Conservation (phyloP, 2,113 vertebrate species). For the Chionis minor region DNA sequence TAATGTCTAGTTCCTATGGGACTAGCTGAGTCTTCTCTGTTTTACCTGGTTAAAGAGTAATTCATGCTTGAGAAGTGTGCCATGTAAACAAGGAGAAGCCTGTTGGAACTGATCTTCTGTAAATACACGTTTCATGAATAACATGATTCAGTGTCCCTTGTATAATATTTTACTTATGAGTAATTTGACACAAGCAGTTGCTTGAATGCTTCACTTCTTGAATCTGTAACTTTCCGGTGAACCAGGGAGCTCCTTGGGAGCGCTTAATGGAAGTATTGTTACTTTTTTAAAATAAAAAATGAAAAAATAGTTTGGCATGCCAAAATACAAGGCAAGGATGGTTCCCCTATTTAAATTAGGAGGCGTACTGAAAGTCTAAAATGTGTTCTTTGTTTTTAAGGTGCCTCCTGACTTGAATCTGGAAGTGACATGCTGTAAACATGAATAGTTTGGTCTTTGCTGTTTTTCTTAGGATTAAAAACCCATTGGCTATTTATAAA, state of each 20-base stretch:
- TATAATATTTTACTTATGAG: constrained; percentile 11
- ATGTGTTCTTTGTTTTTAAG: background rate
- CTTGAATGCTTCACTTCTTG: background rate
- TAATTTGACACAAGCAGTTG: background rate
- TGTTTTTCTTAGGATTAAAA: background rate
- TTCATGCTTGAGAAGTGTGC: background rate
- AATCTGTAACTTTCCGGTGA: background rate
- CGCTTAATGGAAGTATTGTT: background rate
- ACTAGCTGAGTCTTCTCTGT: background rate
- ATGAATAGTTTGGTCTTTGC: background rate
- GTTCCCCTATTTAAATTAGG: background rate
- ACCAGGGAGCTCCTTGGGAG: background rate
- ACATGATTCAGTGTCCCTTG: background rate
- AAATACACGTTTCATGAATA: background rate
- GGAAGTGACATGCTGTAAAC: background rate
- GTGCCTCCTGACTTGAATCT: background rate
- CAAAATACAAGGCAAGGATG: background rate
- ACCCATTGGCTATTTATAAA: background rate
- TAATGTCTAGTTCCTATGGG: background rate
- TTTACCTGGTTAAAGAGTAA: background rate
- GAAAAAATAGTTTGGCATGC: background rate
- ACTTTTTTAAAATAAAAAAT: background rate
- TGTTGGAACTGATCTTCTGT: constrained; percentile 22
- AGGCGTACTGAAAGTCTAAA: background rate
- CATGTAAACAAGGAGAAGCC: background rate